phyloP scores from a whole-genome alignment of 2,113 vertebrate species.

The Platycercus adscitus region DNA sequence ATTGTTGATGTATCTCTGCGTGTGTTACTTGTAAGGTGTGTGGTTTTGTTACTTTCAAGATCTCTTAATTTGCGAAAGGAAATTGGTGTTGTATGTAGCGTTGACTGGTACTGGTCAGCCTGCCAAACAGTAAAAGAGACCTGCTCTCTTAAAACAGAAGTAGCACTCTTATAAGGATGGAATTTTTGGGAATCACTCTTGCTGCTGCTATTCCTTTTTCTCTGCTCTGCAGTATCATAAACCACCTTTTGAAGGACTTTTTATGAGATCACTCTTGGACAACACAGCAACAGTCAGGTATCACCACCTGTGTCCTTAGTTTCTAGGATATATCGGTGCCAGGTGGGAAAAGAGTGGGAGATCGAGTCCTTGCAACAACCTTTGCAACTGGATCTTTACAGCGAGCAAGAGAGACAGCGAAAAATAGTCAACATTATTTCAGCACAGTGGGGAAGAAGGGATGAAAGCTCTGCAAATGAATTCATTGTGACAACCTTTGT shows the following conservation, averaged over 20 bases:
- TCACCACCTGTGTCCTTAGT: background rate
- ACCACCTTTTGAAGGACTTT: background rate
- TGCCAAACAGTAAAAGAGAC: background rate
- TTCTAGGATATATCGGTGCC: background rate
- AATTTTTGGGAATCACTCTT: background rate
- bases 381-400: conserved; percentile 1
- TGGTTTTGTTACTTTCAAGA: background rate
- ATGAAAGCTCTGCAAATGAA: conserved; percentile 67
- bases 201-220: background rate
- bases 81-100: background rate
- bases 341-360: conserved; percentile 15
- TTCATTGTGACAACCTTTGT: conserved; percentile 74
- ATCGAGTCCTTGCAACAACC: background rate
- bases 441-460: conserved; percentile 59
- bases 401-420: conserved; percentile 21
- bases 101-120: background rate
- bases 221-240: background rate
- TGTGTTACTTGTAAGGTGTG: background rate
- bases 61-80: background rate
- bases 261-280: background rate
- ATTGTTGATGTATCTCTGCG: background rate
- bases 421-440: conserved; percentile 52
- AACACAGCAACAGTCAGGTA: background rate
- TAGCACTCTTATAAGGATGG: background rate
- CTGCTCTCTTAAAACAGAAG: background rate